Evolutionary conservation across 2,888 invertebrate genomes (phyloP).

Genomic region (Agrochola lota): DNA sequence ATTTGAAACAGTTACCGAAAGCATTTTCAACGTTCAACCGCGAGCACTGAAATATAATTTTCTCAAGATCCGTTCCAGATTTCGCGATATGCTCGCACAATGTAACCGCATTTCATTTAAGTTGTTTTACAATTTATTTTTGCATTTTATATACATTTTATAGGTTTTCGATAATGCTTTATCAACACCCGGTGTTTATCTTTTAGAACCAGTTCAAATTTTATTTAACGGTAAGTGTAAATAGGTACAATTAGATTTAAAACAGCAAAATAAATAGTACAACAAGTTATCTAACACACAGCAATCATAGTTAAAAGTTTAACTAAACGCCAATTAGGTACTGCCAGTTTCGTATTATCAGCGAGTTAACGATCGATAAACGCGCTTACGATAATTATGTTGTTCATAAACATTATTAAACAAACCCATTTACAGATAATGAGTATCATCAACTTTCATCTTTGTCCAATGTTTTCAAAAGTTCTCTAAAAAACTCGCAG

Average conservation of each 20-base stretch:
- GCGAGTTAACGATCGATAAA: neutral
- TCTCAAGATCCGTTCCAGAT: neutral
- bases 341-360: neutral
- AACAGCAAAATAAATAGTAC: neutral
- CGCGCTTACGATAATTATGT: neutral
- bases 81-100: neutral
- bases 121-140: neutral
- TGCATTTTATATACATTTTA: conserved; percentile 3
- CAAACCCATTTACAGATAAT: conserved; percentile 22
- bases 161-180: conserved; percentile 24
- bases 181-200: neutral
- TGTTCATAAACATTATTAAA: neutral
- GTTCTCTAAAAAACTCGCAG: no score
- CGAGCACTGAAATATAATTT: neutral
- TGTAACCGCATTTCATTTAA: conserved; percentile 14
- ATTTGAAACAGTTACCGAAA: neutral
- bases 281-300: neutral
- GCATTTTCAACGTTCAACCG: no score
- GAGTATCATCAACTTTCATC: neutral
- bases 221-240: neutral
- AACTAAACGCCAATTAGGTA: neutral
- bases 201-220: neutral
- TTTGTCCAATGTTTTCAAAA: no score
- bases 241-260: neutral
- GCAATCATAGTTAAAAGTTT: neutral